Base-by-base conservation (phyloP, 1,140 invertebrate species). In the Drosophila paulistorum region DNA sequence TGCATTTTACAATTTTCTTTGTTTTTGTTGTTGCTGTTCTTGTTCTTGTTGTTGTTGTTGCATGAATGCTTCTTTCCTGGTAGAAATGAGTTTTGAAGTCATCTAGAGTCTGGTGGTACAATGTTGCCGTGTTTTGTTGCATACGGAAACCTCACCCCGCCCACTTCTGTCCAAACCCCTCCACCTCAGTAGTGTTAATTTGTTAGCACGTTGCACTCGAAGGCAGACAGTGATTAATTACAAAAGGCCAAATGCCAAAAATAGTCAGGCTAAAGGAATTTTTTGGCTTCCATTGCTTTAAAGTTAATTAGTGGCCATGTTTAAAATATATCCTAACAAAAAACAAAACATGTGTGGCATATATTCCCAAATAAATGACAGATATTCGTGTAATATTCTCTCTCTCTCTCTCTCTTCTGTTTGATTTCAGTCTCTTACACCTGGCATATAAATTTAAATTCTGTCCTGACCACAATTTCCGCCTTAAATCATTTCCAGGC, bases 401-500 rank as follows among this genome's bases (percentile, higher is more conserved):
- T 37, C 35, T 35, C 7, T n/a, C n/a, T n/a, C n/a, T 35, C 35
- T 35, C 1, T 37, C 11, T 39, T 11, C 10, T 11, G 11, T 11
- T 11, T 2, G 11, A 7, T 37, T 2, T 13, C 33, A 48, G 39
- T 54, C 17, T 37, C 59, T 20, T 68, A 77, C 79, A 90, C 80
- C 84, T 87, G 80, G 74, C 57, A 66, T 70, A 90, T 80, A 87
- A 89, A 89, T 84, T 84, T 83, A 66, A 87, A 87, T 89, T 80
- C 77, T 79, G 80, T 74, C 74, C 60, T 82, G 69, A 84, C 84
- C 84, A 82, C 84, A 89, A 77, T 78, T 89, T 90, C 77, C 77
- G 84, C 84, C 84, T 89, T 89, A 89, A 89, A 89, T 89, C 84
- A 89, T 89, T 89, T 89, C 84, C 84, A 90, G 84, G 69, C 84